Conservation (phyloP, 2,113 vertebrate genomes). For the Cochlearius cochlearius region DNA sequence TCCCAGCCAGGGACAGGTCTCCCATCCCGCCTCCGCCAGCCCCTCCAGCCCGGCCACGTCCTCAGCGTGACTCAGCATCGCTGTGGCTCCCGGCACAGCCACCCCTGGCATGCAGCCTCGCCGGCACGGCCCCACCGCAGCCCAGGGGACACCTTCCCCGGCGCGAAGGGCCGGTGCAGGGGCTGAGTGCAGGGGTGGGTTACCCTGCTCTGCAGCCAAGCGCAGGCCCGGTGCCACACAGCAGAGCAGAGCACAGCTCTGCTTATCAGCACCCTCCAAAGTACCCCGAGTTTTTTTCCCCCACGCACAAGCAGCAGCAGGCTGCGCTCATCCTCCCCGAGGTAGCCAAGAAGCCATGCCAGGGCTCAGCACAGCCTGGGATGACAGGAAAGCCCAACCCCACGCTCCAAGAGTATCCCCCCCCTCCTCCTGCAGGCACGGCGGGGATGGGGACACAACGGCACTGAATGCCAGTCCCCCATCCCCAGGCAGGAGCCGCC, state of each 20-base stretch:
- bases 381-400: neutral
- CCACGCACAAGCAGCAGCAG: neutral
- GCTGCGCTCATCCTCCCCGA: rapidly evolving
- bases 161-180: neutral
- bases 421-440: neutral
- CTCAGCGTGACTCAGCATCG: neutral
- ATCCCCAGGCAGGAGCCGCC: neutral
- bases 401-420: neutral
- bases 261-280: neutral
- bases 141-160: neutral
- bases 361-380: neutral
- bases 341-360: neutral
- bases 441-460: neutral
- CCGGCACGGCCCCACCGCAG: rapidly evolving
- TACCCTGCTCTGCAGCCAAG: neutral
- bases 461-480: neutral
- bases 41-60: neutral
- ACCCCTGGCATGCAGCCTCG: neutral
- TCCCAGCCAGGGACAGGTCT: neutral
- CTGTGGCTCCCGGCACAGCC: neutral
- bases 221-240: rapidly evolving
- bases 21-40: neutral
- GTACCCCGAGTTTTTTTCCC: neutral
- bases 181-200: neutral
- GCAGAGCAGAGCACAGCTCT: neutral